Percentiles rank a stretch among this genome's conserved stretches.
Conservation (phyloP, 2,113 vertebrate genomes). For the Oncorhynchus mykiss region DNA sequence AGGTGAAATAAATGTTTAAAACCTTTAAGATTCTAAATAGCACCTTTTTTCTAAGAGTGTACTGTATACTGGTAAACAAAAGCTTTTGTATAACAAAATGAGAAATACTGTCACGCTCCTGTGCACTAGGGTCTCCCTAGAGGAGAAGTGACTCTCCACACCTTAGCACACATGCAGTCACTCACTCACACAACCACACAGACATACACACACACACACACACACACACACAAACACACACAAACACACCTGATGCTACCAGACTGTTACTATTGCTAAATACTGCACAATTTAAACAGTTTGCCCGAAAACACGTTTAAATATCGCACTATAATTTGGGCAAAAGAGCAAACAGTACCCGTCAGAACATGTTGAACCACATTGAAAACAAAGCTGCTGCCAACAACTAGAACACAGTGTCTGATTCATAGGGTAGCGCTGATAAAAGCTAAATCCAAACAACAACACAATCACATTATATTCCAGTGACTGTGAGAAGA, state of each 20-base stretch:
- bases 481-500: neutral
- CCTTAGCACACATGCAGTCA: no score
- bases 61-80: no score
- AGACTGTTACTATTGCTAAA: no score
- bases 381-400: slow-evolving; percentile 42
- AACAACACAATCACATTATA: neutral
- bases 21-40: no score
- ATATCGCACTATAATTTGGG: slow-evolving; percentile 32
- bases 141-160: no score
- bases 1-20: no score
- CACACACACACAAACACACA: neutral
- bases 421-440: slow-evolving; percentile 21
- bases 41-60: no score
- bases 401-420: slow-evolving; percentile 35
- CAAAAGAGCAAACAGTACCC: slow-evolving; percentile 41
- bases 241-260: neutral
- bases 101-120: no score
- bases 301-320: no score
- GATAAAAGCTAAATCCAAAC: slow-evolving; percentile 24
- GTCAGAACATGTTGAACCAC: slow-evolving; percentile 37
- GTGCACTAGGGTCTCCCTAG: no score
- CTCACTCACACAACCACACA: slow-evolving; percentile 9
- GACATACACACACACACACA: slow-evolving; percentile 5
- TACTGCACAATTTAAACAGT: no score
- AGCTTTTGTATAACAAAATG: no score